These are phyloP conservation scores for Metopolophium dirhodum DNA, from an alignment of 1,140 invertebrate species.

Conservation along the genomic window DNA sequence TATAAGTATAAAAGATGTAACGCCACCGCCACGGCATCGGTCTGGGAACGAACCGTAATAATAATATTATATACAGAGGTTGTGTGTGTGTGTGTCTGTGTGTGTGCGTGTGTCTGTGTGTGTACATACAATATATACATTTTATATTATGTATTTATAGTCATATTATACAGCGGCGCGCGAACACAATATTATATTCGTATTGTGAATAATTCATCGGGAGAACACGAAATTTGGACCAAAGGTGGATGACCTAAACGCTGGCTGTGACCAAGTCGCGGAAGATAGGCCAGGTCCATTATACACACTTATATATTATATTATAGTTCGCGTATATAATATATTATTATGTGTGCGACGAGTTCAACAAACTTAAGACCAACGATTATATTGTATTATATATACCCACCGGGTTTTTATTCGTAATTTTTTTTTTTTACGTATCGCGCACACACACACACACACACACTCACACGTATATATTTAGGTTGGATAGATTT, in stretches of 20 bases:
- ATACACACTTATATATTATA: not conserved
- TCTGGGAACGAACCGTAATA: slow-evolving; percentile 17
- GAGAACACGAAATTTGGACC: slow-evolving; percentile 55
- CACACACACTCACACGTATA: not conserved
- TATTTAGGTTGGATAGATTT: slow-evolving; percentile 29
- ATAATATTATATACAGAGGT: not conserved
- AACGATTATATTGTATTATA: slow-evolving; percentile 15
- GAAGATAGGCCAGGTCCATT: slow-evolving; percentile 54
- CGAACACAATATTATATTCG: slow-evolving; percentile 12
- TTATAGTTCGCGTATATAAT: not conserved
- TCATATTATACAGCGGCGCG: not conserved
- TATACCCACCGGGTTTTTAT: slow-evolving; percentile 23
- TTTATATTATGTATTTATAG: no score
- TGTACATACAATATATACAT: not conserved
- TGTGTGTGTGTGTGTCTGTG: not conserved
- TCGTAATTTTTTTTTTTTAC: not conserved
- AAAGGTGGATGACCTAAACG: slow-evolving; percentile 55
- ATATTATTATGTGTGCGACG: slow-evolving; percentile 20
- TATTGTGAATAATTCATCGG: slow-evolving; percentile 51
- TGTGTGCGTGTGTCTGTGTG: not conserved
- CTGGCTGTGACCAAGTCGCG: slow-evolving; percentile 46
- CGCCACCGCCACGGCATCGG: not conserved
- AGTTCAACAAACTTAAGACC: slow-evolving; percentile 52
- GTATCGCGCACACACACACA: not conserved
- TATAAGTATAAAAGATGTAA: not conserved